These are phyloP conservation scores for Macrochelys suwanniensis DNA, from an alignment of 2,797 vertebrate genomes.

Conservation along the genomic window DNA sequence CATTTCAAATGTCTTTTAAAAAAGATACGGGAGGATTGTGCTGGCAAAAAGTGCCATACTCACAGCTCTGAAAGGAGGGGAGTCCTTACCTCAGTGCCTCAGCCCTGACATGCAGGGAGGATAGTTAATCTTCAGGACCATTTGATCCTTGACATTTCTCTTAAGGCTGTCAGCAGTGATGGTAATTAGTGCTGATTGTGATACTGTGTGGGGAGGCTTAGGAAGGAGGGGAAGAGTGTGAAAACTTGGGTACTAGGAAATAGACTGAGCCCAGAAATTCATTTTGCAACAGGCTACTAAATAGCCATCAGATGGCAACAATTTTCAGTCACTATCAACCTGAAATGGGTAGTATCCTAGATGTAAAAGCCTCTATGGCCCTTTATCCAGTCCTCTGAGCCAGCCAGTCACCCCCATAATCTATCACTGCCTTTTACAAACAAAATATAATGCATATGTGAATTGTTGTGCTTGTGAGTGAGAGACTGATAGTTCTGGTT, in stretches of 20 bases:
- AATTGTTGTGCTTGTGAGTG: background rate
- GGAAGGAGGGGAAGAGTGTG: background rate
- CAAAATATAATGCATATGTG: background rate
- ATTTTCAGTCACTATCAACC: background rate
- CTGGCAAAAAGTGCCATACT: background rate
- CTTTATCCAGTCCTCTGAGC: background rate
- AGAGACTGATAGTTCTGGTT: background rate
- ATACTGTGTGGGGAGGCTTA: background rate
- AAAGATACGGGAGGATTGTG: background rate
- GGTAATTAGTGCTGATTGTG: background rate
- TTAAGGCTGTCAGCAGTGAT: background rate
- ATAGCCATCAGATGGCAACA: background rate
- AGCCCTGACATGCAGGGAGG: background rate
- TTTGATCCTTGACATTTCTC: background rate
- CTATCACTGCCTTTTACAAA: background rate
- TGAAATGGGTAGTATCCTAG: background rate
- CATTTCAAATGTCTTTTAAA: background rate
- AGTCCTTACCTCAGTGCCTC: fast-evolving
- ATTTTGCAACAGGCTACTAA: background rate
- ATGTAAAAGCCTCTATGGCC: background rate
- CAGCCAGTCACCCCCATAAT: background rate
- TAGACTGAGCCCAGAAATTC: background rate
- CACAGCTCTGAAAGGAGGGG: background rate
- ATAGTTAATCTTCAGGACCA: background rate
- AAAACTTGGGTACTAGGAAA: background rate